phyloP scores from a whole-genome alignment of 2,888 invertebrate species.

The Halictus ligatus region DNA sequence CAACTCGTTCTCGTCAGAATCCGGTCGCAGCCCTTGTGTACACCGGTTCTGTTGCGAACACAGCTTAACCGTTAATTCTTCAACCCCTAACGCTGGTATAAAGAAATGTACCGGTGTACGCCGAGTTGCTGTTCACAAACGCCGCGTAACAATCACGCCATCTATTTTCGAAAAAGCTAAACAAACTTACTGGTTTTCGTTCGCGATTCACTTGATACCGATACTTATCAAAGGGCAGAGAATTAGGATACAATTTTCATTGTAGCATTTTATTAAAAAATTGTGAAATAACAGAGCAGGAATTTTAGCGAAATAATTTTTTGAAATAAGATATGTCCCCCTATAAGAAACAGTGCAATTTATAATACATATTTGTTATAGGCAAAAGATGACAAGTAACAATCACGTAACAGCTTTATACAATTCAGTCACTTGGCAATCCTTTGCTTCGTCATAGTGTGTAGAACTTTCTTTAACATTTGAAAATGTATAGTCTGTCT shows the following conservation, averaged over 20 bases:
- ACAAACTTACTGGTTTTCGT: no score
- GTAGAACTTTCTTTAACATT: no score
- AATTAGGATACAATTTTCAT: background rate
- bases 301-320: no score
- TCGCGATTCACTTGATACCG: no score
- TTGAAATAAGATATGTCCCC: background rate
- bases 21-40: background rate
- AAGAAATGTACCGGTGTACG: background rate
- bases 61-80: background rate
- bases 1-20: slow-evolving; percentile 36
- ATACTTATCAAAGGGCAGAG: background rate
- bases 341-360: no score
- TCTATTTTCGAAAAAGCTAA: no score
- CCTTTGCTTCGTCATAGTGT: no score
- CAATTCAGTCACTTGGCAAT: no score
- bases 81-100: no score
- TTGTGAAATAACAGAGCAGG: background rate
- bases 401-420: no score
- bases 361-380: no score
- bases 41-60: background rate
- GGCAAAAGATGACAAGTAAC: no score
- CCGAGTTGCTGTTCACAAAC: background rate
- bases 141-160: background rate
- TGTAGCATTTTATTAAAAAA: background rate
- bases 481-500: slow-evolving; percentile 73